Percentiles rank a stretch among this genome's conserved stretches.
Conservation (phyloP, 2,797 vertebrate species). For the Pseudotriccus pelzelni region DNA sequence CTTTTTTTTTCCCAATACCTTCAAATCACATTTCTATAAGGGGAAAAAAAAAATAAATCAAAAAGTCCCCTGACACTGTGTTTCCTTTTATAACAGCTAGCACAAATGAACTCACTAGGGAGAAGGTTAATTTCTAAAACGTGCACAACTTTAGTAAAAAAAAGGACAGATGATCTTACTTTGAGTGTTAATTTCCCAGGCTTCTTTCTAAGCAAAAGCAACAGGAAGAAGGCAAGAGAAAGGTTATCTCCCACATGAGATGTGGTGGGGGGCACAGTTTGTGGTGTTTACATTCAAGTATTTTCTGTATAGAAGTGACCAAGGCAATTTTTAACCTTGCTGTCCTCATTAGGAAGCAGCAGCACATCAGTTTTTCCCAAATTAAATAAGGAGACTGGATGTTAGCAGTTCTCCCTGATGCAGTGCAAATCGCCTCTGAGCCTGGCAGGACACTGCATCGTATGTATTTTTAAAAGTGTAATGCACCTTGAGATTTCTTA, state of each 20-base stretch:
- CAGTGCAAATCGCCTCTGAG: background rate
- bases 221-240: background rate
- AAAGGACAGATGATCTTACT: background rate
- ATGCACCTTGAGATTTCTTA: background rate
- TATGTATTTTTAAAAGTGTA: background rate
- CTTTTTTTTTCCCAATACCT: accelerated
- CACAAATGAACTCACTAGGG: background rate
- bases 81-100: background rate
- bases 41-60: background rate
- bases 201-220: background rate
- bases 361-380: background rate
- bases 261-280: background rate
- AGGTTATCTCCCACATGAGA: accelerated
- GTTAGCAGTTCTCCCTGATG: background rate
- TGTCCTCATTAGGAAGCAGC: background rate
- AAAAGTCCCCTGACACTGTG: background rate
- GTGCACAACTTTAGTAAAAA: background rate
- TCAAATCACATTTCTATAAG: background rate
- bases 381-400: background rate
- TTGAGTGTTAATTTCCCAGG: background rate
- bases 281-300: background rate
- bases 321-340: background rate
- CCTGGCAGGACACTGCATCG: background rate
- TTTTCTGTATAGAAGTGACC: background rate
- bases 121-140: background rate